Conservation (phyloP, 2,113 vertebrate genomes). For the Potamarius usumacintae region DNA sequence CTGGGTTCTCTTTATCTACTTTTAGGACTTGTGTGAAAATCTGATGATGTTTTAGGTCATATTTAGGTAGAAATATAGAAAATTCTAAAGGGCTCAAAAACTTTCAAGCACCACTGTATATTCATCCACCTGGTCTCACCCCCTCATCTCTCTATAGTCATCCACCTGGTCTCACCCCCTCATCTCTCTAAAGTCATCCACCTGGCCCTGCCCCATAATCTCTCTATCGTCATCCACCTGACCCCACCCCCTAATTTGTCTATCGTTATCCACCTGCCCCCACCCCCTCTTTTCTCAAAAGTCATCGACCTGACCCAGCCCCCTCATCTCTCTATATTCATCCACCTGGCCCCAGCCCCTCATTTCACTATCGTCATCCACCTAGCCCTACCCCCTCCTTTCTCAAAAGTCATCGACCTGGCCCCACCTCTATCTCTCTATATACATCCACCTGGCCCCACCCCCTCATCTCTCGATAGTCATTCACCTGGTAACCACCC, state of each 20-base stretch:
- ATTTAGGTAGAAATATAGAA: too few species aligned
- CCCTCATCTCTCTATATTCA: background rate
- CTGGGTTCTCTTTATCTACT: too few species aligned
- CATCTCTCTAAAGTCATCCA: background rate
- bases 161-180: background rate
- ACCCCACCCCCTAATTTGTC: too few species aligned
- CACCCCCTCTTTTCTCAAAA: background rate
- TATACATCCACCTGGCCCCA: background rate
- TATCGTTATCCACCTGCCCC: too few species aligned
- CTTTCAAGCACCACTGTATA: too few species aligned
- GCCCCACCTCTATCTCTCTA: rapidly evolving
- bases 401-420: background rate
- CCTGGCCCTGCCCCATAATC: background rate
- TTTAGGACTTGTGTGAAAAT: too few species aligned
- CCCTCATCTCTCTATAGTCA: background rate
- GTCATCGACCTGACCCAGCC: background rate
- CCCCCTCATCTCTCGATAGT: background rate
- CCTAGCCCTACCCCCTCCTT: background rate
- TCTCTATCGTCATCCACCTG: background rate
- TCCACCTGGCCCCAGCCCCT: background rate
- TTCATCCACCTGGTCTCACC: background rate
- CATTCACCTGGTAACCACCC: background rate
- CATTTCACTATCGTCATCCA: background rate
- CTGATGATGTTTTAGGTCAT: too few species aligned
- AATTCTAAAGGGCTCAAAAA: too few species aligned